Evolutionary conservation across 37 sponge, comb jelly and placozoan genomes (phyloP).

Genomic region (Lycopodina hypogea): DNA sequence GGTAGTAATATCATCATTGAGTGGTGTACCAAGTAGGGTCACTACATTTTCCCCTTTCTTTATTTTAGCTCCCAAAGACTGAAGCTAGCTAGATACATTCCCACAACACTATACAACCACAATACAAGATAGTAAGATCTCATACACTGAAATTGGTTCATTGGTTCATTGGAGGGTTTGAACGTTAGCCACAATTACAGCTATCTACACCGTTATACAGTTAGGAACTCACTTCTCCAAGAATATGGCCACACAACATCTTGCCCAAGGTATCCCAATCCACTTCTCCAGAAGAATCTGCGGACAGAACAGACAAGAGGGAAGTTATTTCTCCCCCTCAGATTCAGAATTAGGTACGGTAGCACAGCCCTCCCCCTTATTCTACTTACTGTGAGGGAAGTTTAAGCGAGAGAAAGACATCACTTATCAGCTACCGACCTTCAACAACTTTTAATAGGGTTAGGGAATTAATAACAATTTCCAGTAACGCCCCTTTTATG

Average conservation of each 20-base stretch:
- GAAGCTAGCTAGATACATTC: too few relatives aligned
- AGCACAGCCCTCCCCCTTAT: neutral
- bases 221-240: constrained; percentile 35
- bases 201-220: too few relatives aligned
- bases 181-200: too few relatives aligned
- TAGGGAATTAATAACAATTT: neutral
- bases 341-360: neutral
- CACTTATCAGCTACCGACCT: neutral
- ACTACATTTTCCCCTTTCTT: too few relatives aligned
- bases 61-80: too few relatives aligned
- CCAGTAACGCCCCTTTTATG: neutral
- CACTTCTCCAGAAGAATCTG: constrained; percentile 36
- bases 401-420: neutral
- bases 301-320: neutral
- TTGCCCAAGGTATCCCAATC: constrained; percentile 64
- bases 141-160: too few relatives aligned
- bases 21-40: too few relatives aligned
- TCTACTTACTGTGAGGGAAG: neutral
- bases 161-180: too few relatives aligned
- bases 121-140: too few relatives aligned
- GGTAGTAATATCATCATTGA: too few relatives aligned
- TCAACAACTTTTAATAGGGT: neutral
- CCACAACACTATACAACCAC: too few relatives aligned
- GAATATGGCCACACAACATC: constrained; percentile 31
- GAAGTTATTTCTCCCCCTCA: neutral